A percentile compares a stretch with the other conserved stretches of the same genome.
Evolutionary conservation across 2,797 vertebrate genomes (phyloP).

Genomic region (Galaxias olidus): DNA sequence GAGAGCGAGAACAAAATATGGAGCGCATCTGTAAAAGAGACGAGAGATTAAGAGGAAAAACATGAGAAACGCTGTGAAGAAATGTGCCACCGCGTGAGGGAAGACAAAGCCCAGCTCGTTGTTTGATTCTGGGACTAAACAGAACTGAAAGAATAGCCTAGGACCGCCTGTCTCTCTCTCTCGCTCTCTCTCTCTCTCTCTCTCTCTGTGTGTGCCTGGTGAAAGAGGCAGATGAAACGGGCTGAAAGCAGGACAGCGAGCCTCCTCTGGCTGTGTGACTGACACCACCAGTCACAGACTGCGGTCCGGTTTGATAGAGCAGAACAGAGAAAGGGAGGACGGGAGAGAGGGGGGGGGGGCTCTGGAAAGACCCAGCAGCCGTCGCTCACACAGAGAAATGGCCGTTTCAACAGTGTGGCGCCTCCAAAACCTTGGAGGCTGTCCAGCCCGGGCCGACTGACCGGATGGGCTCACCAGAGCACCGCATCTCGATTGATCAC

Average conservation of each 20-base stretch:
- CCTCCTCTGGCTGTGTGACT: background rate
- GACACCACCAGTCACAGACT: background rate
- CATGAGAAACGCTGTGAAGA: background rate
- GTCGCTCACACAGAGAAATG: too few species aligned
- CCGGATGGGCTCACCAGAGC: conserved; percentile 7
- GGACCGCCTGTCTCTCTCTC: background rate
- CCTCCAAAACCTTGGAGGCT: background rate
- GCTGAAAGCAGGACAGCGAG: conserved; percentile 8
- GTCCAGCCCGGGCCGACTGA: conserved; percentile 1
- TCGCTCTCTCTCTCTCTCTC: background rate
- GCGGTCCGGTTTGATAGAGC: background rate
- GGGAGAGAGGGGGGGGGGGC: too few species aligned
- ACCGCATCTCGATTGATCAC: too few species aligned
- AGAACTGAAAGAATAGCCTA: conserved; percentile 19
- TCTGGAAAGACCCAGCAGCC: too few species aligned
- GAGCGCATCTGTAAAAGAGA: background rate
- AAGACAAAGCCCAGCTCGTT: background rate
- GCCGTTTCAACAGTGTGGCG: too few species aligned
- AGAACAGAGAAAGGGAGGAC: background rate
- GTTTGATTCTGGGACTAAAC: conserved; percentile 23
- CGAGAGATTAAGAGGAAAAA: background rate
- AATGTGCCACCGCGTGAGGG: background rate
- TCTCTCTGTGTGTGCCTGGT: conserved; percentile 15
- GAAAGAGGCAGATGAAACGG: conserved; percentile 31
- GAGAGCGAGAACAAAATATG: background rate